A percentile compares a stretch with the other conserved stretches of the same genome.
phyloP scores from a whole-genome alignment of 2,113 vertebrate species.

The Lonchura striata region DNA sequence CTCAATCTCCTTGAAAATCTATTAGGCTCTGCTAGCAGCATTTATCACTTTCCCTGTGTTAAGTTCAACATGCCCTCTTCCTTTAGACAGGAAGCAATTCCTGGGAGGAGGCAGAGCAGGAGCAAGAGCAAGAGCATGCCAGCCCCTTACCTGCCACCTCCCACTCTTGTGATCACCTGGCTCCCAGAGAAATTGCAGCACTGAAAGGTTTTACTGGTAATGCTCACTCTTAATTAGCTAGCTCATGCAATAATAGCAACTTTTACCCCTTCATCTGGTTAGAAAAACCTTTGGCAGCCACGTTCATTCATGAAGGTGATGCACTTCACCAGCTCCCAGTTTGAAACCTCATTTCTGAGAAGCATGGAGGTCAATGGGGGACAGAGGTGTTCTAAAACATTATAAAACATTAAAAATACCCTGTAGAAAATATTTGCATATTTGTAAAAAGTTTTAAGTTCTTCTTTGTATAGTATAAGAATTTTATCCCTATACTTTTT shows the following conservation, averaged over 20 bases:
- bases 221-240: background rate
- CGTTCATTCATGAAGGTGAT: background rate
- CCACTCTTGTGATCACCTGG: background rate
- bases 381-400: background rate
- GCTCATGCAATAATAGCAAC: background rate
- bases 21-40: slow-evolving; percentile 17
- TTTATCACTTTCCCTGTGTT: background rate
- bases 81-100: background rate
- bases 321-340: background rate
- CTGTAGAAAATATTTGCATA: background rate
- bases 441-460: background rate
- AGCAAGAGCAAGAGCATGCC: background rate
- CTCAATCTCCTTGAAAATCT: slow-evolving; percentile 64
- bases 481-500: background rate
- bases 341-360: background rate
- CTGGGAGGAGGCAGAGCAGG: background rate
- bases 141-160: background rate
- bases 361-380: background rate
- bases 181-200: background rate
- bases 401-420: background rate
- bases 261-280: background rate
- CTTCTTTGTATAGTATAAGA: background rate
- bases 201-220: background rate
- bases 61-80: background rate
- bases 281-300: background rate